Percentiles rank a stretch among this genome's conserved stretches.
These are phyloP conservation scores for Mirounga angustirostris DNA, from an alignment of 2,113 vertebrate genomes.

Conservation along the genomic window DNA sequence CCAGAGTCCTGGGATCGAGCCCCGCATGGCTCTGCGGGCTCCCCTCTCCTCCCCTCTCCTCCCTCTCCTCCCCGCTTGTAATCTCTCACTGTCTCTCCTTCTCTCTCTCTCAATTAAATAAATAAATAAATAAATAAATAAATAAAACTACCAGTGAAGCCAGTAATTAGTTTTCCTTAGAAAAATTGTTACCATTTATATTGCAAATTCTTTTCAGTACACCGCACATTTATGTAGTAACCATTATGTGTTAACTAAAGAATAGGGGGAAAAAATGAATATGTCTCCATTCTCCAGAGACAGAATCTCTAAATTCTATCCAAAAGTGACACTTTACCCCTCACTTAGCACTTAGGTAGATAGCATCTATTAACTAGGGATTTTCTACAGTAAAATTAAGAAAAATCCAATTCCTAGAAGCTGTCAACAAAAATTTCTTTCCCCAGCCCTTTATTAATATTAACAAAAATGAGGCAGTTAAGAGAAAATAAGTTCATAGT, in stretches of 20 bases:
- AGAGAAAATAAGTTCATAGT: conserved; percentile 21
- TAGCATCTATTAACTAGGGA: neutral
- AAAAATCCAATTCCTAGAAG: neutral
- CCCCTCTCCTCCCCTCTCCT: no score
- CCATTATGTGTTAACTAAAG: neutral
- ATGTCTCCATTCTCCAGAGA: conserved; percentile 11
- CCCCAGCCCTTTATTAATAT: neutral
- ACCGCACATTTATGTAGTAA: neutral
- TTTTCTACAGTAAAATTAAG: conserved; percentile 19
- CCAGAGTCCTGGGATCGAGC: no score
- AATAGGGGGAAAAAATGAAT: neutral
- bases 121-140: no score
- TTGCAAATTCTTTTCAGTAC: conserved; percentile 50
- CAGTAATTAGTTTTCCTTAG: conserved; percentile 40
- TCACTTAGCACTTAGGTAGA: neutral
- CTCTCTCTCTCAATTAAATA: no score
- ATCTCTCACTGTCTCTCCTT: no score
- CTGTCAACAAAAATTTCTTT: neutral
- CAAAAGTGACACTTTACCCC: conserved; percentile 30
- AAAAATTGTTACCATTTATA: conserved; percentile 48
- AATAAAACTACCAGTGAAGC: neutral
- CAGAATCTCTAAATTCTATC: neutral
- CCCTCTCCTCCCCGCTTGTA: no score
- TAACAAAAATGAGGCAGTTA: conserved; percentile 20
- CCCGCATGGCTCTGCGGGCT: no score